A percentile compares a stretch with the other conserved stretches of the same genome.
These are phyloP conservation scores for Streblospio benedicti DNA, from an alignment of 1,140 invertebrate genomes.

Conservation along the genomic window DNA sequence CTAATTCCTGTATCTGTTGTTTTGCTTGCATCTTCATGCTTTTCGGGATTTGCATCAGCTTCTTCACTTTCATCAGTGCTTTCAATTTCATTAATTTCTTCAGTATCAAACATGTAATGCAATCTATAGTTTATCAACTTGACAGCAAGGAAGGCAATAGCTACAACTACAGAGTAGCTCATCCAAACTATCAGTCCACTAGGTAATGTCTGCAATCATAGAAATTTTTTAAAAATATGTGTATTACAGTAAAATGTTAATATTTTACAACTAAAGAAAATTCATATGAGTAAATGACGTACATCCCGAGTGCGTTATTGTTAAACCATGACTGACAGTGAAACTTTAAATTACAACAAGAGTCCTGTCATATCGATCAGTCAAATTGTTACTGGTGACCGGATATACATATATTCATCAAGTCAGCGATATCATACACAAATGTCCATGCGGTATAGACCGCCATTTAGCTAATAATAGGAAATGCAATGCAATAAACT, in stretches of 20 bases:
- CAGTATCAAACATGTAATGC: constrained; percentile 92
- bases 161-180: constrained; percentile 74
- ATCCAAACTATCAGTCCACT: constrained; percentile 76
- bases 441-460: too few species aligned
- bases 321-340: not conserved
- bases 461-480: too few species aligned
- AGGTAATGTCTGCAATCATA: constrained; percentile 68
- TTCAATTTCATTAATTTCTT: constrained; percentile 67
- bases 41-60: constrained; percentile 13
- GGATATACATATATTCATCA: too few species aligned
- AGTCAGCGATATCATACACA: too few species aligned
- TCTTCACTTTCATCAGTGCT: constrained; percentile 13
- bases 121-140: constrained; percentile 85
- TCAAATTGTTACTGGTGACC: not conserved
- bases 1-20: not conserved
- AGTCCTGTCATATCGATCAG: not conserved
- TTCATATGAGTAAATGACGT: not conserved
- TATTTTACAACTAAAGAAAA: not conserved
- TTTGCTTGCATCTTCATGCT: constrained; percentile 8
- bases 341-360: not conserved
- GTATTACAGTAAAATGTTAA: not conserved
- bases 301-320: not conserved
- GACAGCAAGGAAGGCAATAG: constrained; percentile 67
- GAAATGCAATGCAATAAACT: too few species aligned
- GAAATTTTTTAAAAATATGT: constrained; percentile 9